phyloP scores from a whole-genome alignment of 2,888 invertebrate genomes.

The Leptinotarsa juncta region DNA sequence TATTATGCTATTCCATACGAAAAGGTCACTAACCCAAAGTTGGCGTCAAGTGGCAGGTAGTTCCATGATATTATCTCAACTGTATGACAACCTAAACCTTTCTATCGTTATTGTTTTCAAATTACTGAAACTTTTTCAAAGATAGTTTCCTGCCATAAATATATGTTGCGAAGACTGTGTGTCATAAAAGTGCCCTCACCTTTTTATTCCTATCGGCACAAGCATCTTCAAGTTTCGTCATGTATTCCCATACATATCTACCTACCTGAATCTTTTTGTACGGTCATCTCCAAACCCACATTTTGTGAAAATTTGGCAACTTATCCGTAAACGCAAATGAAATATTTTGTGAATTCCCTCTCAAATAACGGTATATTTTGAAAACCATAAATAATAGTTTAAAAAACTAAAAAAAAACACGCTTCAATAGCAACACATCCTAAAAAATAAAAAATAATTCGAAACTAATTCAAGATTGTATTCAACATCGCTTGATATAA shows the following conservation, averaged over 20 bases:
- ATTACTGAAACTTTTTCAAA: conserved; percentile 37
- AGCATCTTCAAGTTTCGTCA: conserved; percentile 5
- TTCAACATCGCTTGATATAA: no score
- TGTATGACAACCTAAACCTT: conserved; percentile 43
- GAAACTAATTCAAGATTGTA: no score
- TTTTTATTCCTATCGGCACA: conserved; percentile 2
- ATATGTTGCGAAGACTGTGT: conserved; percentile 40
- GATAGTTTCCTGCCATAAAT: conserved; percentile 46
- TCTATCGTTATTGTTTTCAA: conserved; percentile 45
- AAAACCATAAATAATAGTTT: no score
- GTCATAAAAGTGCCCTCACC: conserved; percentile 37
- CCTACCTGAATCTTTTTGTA: conserved; percentile 12
- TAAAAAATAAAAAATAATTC: no score
- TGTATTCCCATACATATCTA: conserved; percentile 1
- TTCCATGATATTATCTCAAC: conserved; percentile 43
- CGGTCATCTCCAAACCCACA: neutral
- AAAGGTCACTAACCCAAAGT: conserved; percentile 36
- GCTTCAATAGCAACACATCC: no score
- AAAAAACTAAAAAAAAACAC: no score
- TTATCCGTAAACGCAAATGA: neutral
- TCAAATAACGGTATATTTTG: no score
- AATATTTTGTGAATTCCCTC: neutral
- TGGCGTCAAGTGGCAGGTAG: conserved; percentile 46
- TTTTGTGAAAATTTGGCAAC: neutral
- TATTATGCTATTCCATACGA: conserved; percentile 20